phyloP scores from a whole-genome alignment of 2,113 vertebrate genomes.

The Phycodurus eques region DNA sequence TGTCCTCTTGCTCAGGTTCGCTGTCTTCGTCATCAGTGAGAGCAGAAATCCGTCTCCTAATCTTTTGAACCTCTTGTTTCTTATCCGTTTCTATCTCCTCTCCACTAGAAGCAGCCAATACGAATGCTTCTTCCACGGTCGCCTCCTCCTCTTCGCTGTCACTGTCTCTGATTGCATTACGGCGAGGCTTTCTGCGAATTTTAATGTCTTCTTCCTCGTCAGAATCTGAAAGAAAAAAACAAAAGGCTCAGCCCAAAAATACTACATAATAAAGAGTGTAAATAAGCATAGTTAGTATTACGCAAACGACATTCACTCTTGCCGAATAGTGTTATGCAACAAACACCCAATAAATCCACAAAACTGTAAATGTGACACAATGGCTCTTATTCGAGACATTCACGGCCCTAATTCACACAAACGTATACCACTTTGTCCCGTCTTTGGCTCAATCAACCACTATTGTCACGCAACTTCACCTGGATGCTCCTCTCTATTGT shows the following conservation, averaged over 20 bases:
- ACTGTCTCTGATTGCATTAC: slow-evolving; percentile 82
- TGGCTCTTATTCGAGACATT: not conserved
- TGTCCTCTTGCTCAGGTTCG: slow-evolving; percentile 15
- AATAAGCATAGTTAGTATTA: not conserved
- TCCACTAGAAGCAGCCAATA: slow-evolving; percentile 36
- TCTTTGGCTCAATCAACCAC: not conserved
- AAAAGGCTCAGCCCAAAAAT: not conserved
- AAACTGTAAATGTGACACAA: not conserved
- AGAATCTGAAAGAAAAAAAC: slow-evolving; percentile 72
- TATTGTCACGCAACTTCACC: slow-evolving; percentile 38
- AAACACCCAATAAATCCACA: not conserved
- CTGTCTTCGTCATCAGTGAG: slow-evolving; percentile 66
- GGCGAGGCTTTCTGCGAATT: slow-evolving; percentile 77
- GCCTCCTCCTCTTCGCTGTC: slow-evolving; percentile 67
- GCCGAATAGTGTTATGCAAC: not conserved
- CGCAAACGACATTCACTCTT: too few species aligned
- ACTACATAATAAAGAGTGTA: not conserved
- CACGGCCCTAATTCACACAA: slow-evolving; percentile 14
- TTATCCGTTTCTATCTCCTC: slow-evolving; percentile 36
- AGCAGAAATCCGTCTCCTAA: slow-evolving; percentile 49
- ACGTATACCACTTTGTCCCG: not conserved
- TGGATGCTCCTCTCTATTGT: slow-evolving; percentile 35
- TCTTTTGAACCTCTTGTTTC: slow-evolving; percentile 44
- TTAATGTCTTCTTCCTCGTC: slow-evolving; percentile 82
- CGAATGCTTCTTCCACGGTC: slow-evolving; percentile 35